Base-by-base conservation (phyloP, 2,797 vertebrate genomes). In the Selene dorsalis region DNA sequence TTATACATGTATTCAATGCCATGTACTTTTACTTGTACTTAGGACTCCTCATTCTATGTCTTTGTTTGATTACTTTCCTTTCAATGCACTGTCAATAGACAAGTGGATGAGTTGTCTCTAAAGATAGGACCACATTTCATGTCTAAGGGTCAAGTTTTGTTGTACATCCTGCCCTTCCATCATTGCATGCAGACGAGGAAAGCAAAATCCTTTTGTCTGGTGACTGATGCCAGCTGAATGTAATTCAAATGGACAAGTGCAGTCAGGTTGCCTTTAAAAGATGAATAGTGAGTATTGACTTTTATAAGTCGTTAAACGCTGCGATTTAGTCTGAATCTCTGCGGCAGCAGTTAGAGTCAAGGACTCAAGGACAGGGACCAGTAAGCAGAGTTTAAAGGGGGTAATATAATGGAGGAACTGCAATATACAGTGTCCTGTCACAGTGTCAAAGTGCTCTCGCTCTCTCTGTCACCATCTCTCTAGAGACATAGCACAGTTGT, bases 221-320 rank as follows among this genome's bases (percentile, higher is more conserved):
- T 28, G 50, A 58, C 75, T 85, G 77, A 88, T 89, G 77, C 86
- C 83, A 85, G 61, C 69, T 71, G 77, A 82, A 69, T 74, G 53
- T 90, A 92, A 93, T 88, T 90, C 79, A 87, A 88, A 88, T 75
- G 72, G 91, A 91, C 89, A 91, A 84, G 87, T 79, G 84, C 78
- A 88, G 79, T 85, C 87, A 84, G 88, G 84, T 88, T 87, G 83
- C 91, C 87, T 91, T 87, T 93, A 88, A 92, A 89, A 91, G 87
- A 90, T 92, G 85, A 93, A 88, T 88, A 86, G 85, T n/a, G 28
- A 68, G 48, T 92, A 93, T 93, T 91, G 91, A 94, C 93, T 92
- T 94, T 89, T 89, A 84, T 83, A 85, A 88, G 88, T 89, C 72
- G 80, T 92, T 91, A 87, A 89, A 90, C 0, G 69, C 60, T 73